Conservation (phyloP, 2,797 vertebrate genomes). For the Psittacula derbiana region DNA sequence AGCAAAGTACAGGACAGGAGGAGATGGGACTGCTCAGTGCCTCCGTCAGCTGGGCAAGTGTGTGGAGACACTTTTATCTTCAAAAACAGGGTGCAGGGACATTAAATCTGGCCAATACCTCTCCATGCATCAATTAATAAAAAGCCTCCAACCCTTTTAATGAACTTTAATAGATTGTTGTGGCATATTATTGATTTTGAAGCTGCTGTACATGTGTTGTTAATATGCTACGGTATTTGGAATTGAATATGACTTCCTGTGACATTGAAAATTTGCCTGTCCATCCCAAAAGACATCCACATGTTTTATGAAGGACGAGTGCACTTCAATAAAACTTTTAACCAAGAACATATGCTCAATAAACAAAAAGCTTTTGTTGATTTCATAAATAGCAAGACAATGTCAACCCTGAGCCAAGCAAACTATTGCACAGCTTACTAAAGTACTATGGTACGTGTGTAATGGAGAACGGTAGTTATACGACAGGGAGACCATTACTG, state of each 20-base stretch:
- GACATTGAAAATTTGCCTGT: slow-evolving; percentile 18
- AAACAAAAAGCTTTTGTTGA: slow-evolving; percentile 51
- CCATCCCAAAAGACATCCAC: neutral
- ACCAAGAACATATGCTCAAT: slow-evolving; percentile 20
- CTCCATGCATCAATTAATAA: neutral
- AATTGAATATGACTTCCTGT: neutral
- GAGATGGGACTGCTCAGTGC: neutral
- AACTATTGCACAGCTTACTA: neutral
- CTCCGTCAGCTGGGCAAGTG: neutral
- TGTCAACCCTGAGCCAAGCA: slow-evolving; percentile 18
- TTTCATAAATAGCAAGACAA: slow-evolving; percentile 50
- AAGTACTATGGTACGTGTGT: neutral
- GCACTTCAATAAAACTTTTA: slow-evolving; percentile 52
- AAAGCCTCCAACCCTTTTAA: neutral
- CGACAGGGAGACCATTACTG: neutral
- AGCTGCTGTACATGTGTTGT: slow-evolving; percentile 31
- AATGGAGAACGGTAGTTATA: neutral
- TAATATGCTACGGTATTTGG: slow-evolving; percentile 19
- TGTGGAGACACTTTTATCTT: neutral
- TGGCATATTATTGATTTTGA: neutral
- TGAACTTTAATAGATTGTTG: neutral
- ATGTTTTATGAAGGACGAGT: slow-evolving; percentile 19
- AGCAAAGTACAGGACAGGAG: neutral
- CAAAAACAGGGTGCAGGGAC: neutral
- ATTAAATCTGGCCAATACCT: neutral